Evolutionary conservation across 2,888 invertebrate species (phyloP).

Genomic region (Andrena marginata): DNA sequence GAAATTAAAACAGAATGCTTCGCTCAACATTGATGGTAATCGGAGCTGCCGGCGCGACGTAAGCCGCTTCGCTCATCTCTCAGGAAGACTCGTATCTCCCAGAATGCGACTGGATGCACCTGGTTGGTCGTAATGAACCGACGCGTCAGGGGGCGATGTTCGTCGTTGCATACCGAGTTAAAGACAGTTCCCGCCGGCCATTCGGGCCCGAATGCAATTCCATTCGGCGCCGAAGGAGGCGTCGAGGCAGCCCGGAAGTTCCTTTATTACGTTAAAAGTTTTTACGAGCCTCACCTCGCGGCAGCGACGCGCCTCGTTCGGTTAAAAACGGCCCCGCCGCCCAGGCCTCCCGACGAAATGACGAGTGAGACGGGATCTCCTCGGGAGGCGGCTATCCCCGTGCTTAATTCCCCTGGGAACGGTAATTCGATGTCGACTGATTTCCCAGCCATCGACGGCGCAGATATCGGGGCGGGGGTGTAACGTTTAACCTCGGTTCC

Average conservation of each 20-base stretch:
- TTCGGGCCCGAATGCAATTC: constrained; percentile 49
- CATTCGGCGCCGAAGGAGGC: constrained; percentile 32
- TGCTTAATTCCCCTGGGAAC: constrained; percentile 26
- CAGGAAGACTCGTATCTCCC: neutral
- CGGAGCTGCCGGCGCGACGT: no score
- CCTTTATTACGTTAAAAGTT: constrained; percentile 72
- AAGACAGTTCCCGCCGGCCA: constrained; percentile 6
- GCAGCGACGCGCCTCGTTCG: constrained; percentile 4
- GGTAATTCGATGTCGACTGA: constrained; percentile 47
- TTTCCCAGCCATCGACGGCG: constrained; percentile 18
- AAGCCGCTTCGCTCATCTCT: no score
- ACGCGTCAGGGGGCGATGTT: neutral
- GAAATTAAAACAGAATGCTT: no score
- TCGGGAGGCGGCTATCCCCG: constrained; percentile 9
- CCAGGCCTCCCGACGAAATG: constrained; percentile 5
- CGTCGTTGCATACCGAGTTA: constrained; percentile 15
- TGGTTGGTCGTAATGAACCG: constrained; percentile 7
- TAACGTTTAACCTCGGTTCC: neutral
- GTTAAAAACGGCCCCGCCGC: constrained; percentile 15
- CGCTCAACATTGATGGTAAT: no score
- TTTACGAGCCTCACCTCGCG: constrained; percentile 60
- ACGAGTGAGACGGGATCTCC: constrained; percentile 34
- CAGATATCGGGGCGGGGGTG: constrained; percentile 9
- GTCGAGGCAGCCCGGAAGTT: constrained; percentile 53
- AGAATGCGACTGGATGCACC: neutral